Conservation (phyloP, 1,140 invertebrate genomes). For the Zaprionus africanus region DNA sequence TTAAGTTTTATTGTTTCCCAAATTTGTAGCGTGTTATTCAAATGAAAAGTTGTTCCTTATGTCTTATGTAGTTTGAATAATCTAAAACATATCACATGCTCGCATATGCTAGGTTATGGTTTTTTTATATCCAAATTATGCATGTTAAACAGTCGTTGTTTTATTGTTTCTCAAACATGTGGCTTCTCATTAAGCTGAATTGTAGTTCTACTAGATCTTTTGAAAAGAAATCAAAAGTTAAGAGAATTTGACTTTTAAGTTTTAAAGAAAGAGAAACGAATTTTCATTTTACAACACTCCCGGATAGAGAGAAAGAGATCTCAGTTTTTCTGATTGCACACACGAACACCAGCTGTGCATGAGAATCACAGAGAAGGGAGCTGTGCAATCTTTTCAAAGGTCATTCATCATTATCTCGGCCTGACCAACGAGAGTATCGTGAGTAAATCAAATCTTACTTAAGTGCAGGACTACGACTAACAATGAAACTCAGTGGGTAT, state of each 20-base stretch:
- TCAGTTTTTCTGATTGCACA: not conserved
- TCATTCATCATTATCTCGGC: constrained; percentile 26
- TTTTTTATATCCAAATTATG: constrained; percentile 1
- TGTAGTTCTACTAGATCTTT: not conserved
- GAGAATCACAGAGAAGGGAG: constrained; percentile 16
- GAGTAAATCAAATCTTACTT: constrained; percentile 23
- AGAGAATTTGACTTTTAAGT: not conserved
- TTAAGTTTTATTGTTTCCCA: not conserved
- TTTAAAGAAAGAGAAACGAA: not conserved
- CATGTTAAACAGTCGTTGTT: not conserved
- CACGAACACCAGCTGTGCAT: not conserved
- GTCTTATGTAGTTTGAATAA: not conserved
- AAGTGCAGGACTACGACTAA: not conserved
- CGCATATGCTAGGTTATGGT: not conserved
- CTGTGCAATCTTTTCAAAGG: not conserved
- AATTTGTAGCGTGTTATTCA: not conserved
- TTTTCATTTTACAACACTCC: not conserved
- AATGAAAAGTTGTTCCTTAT: not conserved
- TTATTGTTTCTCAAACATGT: not conserved
- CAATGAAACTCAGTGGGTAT: constrained; percentile 23
- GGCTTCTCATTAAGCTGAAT: not conserved
- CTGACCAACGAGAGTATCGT: constrained; percentile 15
- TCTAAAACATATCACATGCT: not conserved
- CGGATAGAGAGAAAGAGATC: not conserved
- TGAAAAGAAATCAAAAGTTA: not conserved